Evolutionary conservation across 2,113 vertebrate genomes (phyloP).

Genomic region (Indicator maculatus): DNA sequence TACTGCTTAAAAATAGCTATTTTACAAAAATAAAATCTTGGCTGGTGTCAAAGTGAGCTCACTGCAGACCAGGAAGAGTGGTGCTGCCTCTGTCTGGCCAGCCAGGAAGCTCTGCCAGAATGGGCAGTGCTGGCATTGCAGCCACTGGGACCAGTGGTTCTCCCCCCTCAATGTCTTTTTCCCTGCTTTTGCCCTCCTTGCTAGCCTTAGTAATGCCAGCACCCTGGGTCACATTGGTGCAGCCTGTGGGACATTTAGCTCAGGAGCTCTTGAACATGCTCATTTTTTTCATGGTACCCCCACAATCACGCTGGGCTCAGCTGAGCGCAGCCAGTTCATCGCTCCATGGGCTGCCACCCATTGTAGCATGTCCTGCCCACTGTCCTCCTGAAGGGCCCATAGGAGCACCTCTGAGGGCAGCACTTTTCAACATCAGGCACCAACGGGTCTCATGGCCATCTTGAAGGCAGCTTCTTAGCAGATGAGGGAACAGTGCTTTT

Average conservation of each 20-base stretch:
- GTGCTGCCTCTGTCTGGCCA: not conserved
- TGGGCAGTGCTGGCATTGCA: not conserved
- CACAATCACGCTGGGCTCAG: accelerated
- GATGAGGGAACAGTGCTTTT: not conserved
- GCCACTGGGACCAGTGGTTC: accelerated
- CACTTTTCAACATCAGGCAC: not conserved
- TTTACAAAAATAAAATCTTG: slow-evolving; percentile 10
- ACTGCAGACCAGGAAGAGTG: not conserved
- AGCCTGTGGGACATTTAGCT: accelerated
- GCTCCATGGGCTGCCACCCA: accelerated
- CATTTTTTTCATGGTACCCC: not conserved
- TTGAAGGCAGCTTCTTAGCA: not conserved
- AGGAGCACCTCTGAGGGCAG: not conserved
- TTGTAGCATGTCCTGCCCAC: accelerated
- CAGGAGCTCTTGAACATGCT: not conserved
- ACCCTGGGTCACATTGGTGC: accelerated
- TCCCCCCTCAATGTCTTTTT: not conserved
- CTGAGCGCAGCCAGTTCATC: accelerated
- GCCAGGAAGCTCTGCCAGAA: accelerated
- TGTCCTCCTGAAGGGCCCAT: accelerated
- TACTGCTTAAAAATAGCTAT: slow-evolving; percentile 41
- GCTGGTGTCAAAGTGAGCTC: not conserved
- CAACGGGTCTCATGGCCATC: accelerated
- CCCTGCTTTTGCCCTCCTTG: not conserved
- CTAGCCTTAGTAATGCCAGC: not conserved